Conservation (phyloP, 2,113 vertebrate genomes). For the Gopherus flavomarginatus region DNA sequence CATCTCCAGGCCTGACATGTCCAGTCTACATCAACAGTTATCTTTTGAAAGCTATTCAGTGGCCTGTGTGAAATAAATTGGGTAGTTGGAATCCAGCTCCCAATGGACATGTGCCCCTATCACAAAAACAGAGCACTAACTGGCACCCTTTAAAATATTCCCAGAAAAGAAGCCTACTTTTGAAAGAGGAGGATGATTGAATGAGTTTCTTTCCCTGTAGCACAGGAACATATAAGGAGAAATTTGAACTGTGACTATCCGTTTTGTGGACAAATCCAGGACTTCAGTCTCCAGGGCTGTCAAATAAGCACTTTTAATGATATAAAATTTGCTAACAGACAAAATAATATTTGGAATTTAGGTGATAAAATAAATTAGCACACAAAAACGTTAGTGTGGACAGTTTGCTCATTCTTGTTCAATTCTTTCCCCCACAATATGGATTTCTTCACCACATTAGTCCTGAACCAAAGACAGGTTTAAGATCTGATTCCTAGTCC, state of each 20-base stretch:
- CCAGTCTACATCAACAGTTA: not conserved
- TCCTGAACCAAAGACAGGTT: slow-evolving; percentile 54
- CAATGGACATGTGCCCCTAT: fast-evolving
- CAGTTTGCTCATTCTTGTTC: not conserved
- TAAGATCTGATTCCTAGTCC: slow-evolving; percentile 17
- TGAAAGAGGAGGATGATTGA: not conserved
- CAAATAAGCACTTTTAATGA: not conserved
- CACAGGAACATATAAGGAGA: not conserved
- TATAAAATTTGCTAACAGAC: not conserved
- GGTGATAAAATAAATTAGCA: not conserved
- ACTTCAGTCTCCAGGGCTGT: not conserved
- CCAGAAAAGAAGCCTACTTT: not conserved
- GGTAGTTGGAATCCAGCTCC: not conserved
- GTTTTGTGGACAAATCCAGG: slow-evolving; percentile 20
- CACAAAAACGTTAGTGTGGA: not conserved
- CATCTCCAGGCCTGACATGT: not conserved
- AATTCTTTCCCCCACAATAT: not conserved
- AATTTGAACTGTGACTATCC: not conserved
- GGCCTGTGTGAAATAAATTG: not conserved
- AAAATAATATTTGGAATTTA: slow-evolving; percentile 27
- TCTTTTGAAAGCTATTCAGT: not conserved
- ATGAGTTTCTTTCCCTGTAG: not conserved
- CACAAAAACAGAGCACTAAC: not conserved
- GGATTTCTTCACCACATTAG: slow-evolving; percentile 34
- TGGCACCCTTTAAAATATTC: not conserved